Evolutionary conservation across 2,888 invertebrate genomes (phyloP).

Genomic region (Melipona beecheii): DNA sequence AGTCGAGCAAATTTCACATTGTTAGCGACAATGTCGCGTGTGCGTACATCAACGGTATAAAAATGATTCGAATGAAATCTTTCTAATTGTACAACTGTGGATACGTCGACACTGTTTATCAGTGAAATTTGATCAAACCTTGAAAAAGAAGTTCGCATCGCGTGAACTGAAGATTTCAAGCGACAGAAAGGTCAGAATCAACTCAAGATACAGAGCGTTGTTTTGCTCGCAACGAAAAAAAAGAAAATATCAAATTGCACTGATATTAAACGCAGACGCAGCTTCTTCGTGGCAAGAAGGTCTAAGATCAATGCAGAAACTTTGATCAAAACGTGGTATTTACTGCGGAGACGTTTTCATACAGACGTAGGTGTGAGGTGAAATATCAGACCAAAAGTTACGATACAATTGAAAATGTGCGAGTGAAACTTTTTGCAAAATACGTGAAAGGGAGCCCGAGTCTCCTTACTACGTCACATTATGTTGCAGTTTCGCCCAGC

Average conservation of each 20-base stretch:
- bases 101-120: background rate
- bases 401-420: background rate
- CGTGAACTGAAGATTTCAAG: slow-evolving; percentile 34
- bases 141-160: slow-evolving; percentile 23
- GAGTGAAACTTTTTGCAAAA: background rate
- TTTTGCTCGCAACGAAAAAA: background rate
- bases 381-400: background rate
- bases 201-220: slow-evolving; percentile 3
- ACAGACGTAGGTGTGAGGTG: background rate
- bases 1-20: too few relatives aligned
- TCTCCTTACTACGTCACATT: background rate
- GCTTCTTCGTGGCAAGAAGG: background rate
- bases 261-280: background rate
- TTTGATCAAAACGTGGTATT: background rate
- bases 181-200: slow-evolving; percentile 15
- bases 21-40: too few relatives aligned
- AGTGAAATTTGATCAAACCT: slow-evolving; percentile 15
- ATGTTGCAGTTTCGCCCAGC: background rate
- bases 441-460: background rate
- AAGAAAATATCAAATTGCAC: background rate
- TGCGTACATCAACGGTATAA: too few relatives aligned
- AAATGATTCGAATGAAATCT: background rate
- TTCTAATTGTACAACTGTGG: background rate
- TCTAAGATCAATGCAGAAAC: background rate
- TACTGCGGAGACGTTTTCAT: background rate